These are phyloP conservation scores for Pristionchus mayeri DNA, from an alignment of 2,888 invertebrate species.

Conservation along the genomic window DNA sequence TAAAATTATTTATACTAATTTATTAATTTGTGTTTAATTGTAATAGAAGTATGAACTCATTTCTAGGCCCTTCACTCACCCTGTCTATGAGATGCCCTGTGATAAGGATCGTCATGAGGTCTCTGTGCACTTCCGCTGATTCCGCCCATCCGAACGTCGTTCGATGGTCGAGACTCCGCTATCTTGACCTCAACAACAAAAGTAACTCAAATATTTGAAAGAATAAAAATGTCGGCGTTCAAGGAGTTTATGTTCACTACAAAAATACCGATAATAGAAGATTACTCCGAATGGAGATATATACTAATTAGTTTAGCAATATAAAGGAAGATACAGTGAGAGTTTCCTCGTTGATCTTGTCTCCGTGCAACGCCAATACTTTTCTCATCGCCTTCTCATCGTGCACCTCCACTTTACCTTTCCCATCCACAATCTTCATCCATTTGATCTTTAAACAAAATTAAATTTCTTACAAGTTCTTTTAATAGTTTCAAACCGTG, in stretches of 20 bases:
- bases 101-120: neutral
- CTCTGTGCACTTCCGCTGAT: slow-evolving; percentile 9
- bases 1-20: neutral
- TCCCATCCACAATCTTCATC: neutral
- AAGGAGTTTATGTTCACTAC: neutral
- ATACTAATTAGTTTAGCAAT: no score
- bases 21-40: neutral
- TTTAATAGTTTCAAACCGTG: neutral
- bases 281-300: neutral
- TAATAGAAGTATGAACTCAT: neutral
- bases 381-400: slow-evolving; percentile 14
- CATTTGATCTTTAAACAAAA: slow-evolving; percentile 21
- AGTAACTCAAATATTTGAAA: neutral
- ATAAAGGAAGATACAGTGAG: slow-evolving; percentile 30
- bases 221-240: neutral
- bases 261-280: neutral
- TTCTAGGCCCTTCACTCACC: neutral
- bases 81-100: neutral
- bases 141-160: slow-evolving; percentile 38
- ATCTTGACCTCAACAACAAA: neutral
- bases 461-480: neutral
- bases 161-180: neutral
- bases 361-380: slow-evolving; percentile 13
- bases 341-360: slow-evolving; percentile 12
- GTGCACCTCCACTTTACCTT: neutral